phyloP scores from a whole-genome alignment of 1,140 invertebrate genomes.

The Homalodisca vitripennis region DNA sequence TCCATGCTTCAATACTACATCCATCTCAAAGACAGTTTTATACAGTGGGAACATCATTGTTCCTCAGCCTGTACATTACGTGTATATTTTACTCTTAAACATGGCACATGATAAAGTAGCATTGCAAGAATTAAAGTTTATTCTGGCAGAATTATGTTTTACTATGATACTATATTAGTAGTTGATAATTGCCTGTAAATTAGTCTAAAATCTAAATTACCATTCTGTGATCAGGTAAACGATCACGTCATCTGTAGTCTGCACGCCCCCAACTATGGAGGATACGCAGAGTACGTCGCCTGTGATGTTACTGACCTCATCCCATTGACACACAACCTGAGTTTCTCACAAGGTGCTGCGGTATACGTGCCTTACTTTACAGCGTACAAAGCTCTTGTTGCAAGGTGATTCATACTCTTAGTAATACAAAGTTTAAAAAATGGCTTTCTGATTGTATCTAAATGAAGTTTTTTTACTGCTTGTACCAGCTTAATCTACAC shows the following conservation, averaged over 20 bases:
- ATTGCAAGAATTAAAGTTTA: neutral
- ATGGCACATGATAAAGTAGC: neutral
- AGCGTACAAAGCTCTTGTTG: constrained; percentile 53
- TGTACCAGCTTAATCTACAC: no score
- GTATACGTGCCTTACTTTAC: constrained; percentile 63
- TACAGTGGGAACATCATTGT: neutral
- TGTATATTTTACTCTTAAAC: neutral
- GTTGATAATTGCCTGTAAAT: no score
- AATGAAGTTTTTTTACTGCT: neutral
- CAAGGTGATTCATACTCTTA: constrained; percentile 47
- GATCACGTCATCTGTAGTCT: constrained; percentile 53
- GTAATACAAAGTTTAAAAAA: neutral
- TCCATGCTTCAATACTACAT: neutral
- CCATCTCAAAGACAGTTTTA: neutral
- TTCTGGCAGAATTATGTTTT: no score
- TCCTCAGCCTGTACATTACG: neutral
- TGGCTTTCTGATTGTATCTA: neutral
- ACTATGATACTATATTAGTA: no score
- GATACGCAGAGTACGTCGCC: constrained; percentile 54
- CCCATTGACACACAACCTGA: constrained; percentile 48
- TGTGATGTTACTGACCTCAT: constrained; percentile 45
- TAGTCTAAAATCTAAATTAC: no score
- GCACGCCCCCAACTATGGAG: constrained; percentile 47
- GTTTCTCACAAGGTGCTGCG: constrained; percentile 56
- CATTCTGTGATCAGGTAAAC: no score